phyloP scores from a whole-genome alignment of 2,113 vertebrate genomes.

The Asarcornis scutulata region DNA sequence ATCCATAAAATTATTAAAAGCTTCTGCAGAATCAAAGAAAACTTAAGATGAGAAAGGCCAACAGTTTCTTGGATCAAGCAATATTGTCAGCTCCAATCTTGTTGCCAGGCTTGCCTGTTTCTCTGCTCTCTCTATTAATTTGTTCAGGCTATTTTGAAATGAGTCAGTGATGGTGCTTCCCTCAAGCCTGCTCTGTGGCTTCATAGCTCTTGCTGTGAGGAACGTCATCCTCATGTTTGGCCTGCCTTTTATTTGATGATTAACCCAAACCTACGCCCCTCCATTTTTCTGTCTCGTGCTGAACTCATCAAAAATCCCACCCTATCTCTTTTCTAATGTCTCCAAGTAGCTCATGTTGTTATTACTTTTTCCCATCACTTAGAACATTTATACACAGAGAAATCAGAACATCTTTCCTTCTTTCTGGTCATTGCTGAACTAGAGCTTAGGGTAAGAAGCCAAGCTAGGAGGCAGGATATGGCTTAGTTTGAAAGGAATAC shows the following conservation, averaged over 20 bases:
- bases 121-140: constrained; percentile 49
- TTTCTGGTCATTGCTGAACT: neutral
- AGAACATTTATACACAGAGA: neutral
- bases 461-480: constrained; percentile 22
- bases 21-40: constrained; percentile 66
- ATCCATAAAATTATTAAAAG: constrained; percentile 67
- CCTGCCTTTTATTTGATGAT: constrained; percentile 15
- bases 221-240: constrained; percentile 4
- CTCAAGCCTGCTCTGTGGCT: neutral
- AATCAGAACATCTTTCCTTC: neutral
- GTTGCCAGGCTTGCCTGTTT: constrained; percentile 30
- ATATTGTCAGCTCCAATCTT: constrained; percentile 4
- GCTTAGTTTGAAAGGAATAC: constrained; percentile 55
- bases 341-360: neutral
- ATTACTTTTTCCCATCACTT: neutral
- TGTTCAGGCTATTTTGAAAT: constrained; percentile 55
- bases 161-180: constrained; percentile 39
- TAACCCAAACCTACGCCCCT: neutral
- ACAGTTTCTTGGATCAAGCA: constrained; percentile 51
- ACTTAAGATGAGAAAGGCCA: constrained; percentile 42
- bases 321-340: neutral
- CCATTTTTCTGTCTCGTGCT: neutral
- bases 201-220: neutral
- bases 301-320: neutral
- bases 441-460: constrained; percentile 3